phyloP scores from a whole-genome alignment of 2,888 invertebrate genomes.

The Synanthedon myopaeformis region DNA sequence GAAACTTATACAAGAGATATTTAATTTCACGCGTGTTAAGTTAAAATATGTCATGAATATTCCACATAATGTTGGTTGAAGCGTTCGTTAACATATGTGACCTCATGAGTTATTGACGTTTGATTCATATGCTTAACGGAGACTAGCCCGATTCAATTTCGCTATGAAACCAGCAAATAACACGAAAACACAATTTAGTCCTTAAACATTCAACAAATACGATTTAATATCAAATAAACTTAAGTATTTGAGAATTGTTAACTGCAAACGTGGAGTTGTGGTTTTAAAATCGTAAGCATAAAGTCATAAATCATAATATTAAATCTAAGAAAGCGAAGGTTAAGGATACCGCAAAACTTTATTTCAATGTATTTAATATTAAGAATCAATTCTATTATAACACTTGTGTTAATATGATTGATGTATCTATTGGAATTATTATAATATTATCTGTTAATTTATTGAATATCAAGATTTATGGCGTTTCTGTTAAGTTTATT shows the following conservation, averaged over 20 bases:
- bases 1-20: constrained; percentile 8
- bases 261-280: background rate
- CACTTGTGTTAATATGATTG: background rate
- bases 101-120: constrained; percentile 26
- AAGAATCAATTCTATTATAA: background rate
- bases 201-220: background rate
- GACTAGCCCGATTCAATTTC: constrained; percentile 22
- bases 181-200: background rate
- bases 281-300: background rate
- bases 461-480: background rate
- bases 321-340: constrained; percentile 6
- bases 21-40: constrained; percentile 35
- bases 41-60: constrained; percentile 20
- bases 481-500: too few species aligned
- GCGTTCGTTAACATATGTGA: constrained; percentile 38
- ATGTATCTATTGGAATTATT: background rate
- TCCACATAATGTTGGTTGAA: constrained; percentile 15
- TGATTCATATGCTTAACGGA: constrained; percentile 36
- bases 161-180: background rate
- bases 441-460: background rate
- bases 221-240: background rate
- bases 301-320: constrained; percentile 11
- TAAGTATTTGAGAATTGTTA: background rate
- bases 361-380: background rate
- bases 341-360: background rate